These are phyloP conservation scores for Orestias chungarensis DNA, from an alignment of 2,797 vertebrate species.

Conservation along the genomic window DNA sequence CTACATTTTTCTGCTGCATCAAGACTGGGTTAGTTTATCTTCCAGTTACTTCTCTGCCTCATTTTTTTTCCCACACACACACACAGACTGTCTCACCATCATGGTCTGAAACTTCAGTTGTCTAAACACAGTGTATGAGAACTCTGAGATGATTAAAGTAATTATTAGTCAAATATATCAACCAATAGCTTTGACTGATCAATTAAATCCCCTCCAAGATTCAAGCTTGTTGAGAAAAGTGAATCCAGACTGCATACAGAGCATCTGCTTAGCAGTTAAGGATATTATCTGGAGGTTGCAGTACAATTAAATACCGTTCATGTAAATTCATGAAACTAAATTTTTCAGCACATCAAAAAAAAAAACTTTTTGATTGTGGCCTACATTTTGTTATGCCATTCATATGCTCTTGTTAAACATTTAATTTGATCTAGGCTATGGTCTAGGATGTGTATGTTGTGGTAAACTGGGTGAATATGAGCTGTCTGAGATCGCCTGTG, in stretches of 20 bases:
- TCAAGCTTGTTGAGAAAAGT: not conserved
- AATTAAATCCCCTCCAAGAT: not conserved
- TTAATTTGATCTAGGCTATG: not conserved
- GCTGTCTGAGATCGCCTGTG: conserved; percentile 29
- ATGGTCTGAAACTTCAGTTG: not conserved
- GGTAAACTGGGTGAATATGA: not conserved
- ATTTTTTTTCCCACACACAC: not conserved
- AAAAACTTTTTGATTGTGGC: not conserved
- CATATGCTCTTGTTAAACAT: not conserved
- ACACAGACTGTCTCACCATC: not conserved
- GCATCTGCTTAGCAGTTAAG: not conserved
- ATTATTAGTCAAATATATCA: not conserved
- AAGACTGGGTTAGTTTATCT: no score
- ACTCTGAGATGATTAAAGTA: not conserved
- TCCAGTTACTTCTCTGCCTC: not conserved
- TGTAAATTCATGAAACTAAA: not conserved
- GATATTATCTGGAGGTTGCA: not conserved
- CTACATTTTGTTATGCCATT: not conserved
- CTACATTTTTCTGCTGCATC: not conserved
- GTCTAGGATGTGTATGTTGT: not conserved
- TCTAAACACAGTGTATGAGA: not conserved
- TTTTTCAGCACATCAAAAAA: not conserved
- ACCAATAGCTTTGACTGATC: not conserved
- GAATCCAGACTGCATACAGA: not conserved
- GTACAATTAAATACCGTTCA: not conserved